A percentile compares a stretch with the other conserved stretches of the same genome.
Conservation (phyloP, 2,113 vertebrate genomes). For the Psophia crepitans region DNA sequence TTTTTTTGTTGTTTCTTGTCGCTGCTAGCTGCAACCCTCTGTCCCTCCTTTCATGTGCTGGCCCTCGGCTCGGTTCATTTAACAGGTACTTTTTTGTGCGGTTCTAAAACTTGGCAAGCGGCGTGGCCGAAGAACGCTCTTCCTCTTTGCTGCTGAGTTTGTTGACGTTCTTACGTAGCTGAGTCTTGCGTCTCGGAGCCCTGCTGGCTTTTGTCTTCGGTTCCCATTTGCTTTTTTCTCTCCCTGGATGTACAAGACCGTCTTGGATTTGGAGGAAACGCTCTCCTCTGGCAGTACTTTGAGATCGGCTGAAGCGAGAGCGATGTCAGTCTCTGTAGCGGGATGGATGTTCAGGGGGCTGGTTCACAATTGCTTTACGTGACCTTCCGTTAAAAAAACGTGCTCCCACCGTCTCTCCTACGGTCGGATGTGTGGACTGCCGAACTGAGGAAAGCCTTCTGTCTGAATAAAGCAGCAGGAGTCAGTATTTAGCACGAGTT, state of each 20-base stretch:
- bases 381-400: neutral
- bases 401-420: neutral
- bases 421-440: neutral
- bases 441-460: neutral
- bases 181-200: neutral
- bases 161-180: neutral
- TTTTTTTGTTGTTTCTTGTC: neutral
- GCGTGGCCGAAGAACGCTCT: neutral
- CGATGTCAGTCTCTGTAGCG: rapidly evolving
- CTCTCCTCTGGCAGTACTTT: neutral
- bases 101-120: neutral
- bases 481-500: neutral
- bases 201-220: neutral
- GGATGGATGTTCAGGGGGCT: neutral
- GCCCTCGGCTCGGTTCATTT: neutral
- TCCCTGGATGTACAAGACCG: too few species aligned
- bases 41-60: neutral
- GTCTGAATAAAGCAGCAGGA: neutral
- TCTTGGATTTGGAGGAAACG: neutral
- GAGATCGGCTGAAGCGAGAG: neutral
- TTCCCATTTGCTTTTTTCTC: neutral
- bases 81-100: neutral
- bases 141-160: neutral
- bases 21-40: neutral
- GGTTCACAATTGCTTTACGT: neutral